Conservation (phyloP, 2,113 vertebrate species). For the Nymphicus hollandicus region DNA sequence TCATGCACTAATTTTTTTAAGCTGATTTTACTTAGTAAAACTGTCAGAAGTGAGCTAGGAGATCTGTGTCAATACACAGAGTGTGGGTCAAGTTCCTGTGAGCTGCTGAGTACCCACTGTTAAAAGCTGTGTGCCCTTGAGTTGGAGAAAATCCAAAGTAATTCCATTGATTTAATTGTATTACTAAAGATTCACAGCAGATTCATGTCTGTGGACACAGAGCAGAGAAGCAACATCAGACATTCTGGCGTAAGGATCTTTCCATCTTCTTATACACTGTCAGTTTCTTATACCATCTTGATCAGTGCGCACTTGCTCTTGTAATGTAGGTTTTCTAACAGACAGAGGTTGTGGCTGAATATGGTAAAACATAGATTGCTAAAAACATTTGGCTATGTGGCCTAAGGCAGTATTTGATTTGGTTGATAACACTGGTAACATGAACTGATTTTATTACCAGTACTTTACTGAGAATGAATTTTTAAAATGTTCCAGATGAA, state of each 20-base stretch:
- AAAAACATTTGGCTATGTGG: background rate
- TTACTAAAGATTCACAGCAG: background rate
- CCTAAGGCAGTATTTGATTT: background rate
- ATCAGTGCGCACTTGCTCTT: background rate
- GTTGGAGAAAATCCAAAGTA: constrained; percentile 10
- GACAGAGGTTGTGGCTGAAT: background rate
- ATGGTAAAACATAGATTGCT: background rate
- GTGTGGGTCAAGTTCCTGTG: background rate
- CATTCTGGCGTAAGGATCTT: background rate
- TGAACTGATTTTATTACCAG: background rate
- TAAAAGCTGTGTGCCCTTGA: background rate
- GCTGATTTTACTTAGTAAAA: constrained; percentile 18
- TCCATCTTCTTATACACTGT: rapidly evolving
- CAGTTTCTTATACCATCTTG: background rate
- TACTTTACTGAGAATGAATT: background rate
- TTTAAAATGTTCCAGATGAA: background rate
- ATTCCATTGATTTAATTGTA: background rate
- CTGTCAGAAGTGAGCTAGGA: background rate
- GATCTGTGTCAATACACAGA: background rate
- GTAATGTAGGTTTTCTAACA: background rate
- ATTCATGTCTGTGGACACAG: background rate
- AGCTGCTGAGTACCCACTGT: background rate
- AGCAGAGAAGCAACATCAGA: background rate
- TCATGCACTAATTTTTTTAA: background rate
- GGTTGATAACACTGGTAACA: background rate